Percentiles rank a stretch among this genome's conserved stretches.
Evolutionary conservation across 2,888 invertebrate genomes (phyloP).

Genomic region (Melieria omissa): DNA sequence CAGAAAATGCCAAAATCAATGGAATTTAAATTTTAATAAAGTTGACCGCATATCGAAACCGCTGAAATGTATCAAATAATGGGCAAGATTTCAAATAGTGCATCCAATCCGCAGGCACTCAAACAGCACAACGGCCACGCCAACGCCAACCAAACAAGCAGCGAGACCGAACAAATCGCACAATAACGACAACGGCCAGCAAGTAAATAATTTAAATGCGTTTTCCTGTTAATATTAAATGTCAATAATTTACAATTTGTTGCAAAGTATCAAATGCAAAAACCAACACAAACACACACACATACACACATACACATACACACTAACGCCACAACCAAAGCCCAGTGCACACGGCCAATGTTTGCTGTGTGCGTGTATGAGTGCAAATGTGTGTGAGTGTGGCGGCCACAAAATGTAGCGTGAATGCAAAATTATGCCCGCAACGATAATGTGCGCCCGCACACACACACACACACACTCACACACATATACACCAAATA

Average conservation of each 20-base stretch:
- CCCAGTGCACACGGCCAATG: too few species aligned
- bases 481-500: background rate
- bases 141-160: background rate
- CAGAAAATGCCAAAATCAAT: too few species aligned
- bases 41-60: too few species aligned
- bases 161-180: background rate
- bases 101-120: too few species aligned
- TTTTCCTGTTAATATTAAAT: conserved; percentile 28
- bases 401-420: too few species aligned
- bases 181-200: conserved; percentile 3
- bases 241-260: conserved; percentile 19
- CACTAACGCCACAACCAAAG: background rate
- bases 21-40: too few species aligned
- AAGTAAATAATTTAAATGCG: conserved; percentile 26
- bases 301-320: background rate
- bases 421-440: too few species aligned
- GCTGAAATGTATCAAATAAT: background rate
- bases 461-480: background rate
- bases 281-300: background rate
- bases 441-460: background rate
- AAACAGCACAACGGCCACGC: background rate
- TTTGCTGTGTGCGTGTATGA: too few species aligned
- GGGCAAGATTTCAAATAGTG: background rate
- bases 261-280: background rate
- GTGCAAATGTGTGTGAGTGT: too few species aligned